A percentile compares a stretch with the other conserved stretches of the same genome.
These are phyloP conservation scores for Drosophila rubida DNA, from an alignment of 2,888 invertebrate genomes.

Conservation along the genomic window DNA sequence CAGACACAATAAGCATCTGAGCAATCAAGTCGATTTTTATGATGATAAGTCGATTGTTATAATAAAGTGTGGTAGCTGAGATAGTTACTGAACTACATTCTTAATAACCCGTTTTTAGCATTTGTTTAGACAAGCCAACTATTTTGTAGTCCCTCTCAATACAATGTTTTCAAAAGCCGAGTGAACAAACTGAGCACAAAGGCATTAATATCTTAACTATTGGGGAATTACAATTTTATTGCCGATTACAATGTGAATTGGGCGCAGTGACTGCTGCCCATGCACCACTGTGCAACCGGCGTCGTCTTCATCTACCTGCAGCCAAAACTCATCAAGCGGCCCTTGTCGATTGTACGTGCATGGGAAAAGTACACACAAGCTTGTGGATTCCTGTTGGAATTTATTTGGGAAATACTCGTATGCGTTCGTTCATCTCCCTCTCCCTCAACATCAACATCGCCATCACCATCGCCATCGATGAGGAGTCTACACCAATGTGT, in stretches of 20 bases:
- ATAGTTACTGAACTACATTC: slow-evolving; percentile 2
- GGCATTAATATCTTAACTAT: not conserved
- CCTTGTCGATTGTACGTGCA: slow-evolving; percentile 81
- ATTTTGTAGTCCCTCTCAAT: not conserved
- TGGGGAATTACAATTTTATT: not conserved
- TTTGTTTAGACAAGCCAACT: not conserved
- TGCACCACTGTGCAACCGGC: slow-evolving; percentile 59
- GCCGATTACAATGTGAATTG: slow-evolving; percentile 14
- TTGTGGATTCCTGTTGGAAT: slow-evolving; percentile 84
- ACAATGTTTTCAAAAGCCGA: not conserved
- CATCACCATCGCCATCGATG: slow-evolving; percentile 9
- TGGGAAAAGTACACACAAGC: slow-evolving; percentile 83
- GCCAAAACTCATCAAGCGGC: slow-evolving; percentile 78
- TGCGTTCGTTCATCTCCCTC: slow-evolving; percentile 67
- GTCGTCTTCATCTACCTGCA: slow-evolving; percentile 75
- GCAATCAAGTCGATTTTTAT: slow-evolving; percentile 14
- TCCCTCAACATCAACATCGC: slow-evolving; percentile 31
- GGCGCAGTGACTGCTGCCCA: no score
- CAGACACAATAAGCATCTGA: not conserved
- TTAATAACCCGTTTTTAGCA: slow-evolving; percentile 6
- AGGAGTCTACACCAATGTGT: not conserved
- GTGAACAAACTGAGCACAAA: not conserved
- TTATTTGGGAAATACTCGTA: slow-evolving; percentile 81
- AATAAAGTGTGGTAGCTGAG: not conserved
- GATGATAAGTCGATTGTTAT: slow-evolving; percentile 26